A percentile compares a stretch with the other conserved stretches of the same genome.
These are phyloP conservation scores for Automeris io DNA, from an alignment of 2,888 invertebrate genomes.

Conservation along the genomic window DNA sequence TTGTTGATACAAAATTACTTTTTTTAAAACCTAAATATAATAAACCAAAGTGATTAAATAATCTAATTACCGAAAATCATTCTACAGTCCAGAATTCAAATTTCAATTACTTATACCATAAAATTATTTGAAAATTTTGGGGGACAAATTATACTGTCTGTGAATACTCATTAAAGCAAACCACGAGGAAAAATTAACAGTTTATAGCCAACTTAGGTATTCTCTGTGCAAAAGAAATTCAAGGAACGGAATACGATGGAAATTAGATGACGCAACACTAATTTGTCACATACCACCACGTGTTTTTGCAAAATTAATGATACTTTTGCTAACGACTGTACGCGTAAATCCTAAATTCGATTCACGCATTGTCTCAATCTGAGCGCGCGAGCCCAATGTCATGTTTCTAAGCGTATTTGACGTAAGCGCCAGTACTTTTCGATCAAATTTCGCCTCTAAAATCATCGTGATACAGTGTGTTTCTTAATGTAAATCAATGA, in stretches of 20 bases:
- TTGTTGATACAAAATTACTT: neutral
- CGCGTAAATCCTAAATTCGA: conserved; percentile 43
- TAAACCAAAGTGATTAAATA: neutral
- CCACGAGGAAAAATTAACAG: no score
- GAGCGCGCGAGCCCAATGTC: conserved; percentile 49
- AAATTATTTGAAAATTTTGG: no score
- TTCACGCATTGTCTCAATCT: conserved; percentile 47
- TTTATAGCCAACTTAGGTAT: neutral
- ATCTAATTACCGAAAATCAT: no score
- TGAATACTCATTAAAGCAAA: no score
- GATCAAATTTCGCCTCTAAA: conserved; percentile 29
- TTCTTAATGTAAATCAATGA: conserved; percentile 21
- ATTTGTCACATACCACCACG: conserved; percentile 8
- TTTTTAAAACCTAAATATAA: neutral
- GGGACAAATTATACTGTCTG: no score
- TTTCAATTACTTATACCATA: no score
- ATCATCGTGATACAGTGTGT: conserved; percentile 17
- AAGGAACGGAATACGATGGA: neutral
- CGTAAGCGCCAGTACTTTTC: conserved; percentile 21
- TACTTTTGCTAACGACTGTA: conserved; percentile 17
- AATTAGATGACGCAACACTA: neutral
- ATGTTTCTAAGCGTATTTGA: conserved; percentile 43
- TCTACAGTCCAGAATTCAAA: no score
- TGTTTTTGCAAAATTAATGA: conserved; percentile 10
- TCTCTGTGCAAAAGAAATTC: neutral